Evolutionary conservation across 2,888 invertebrate species (phyloP).

Genomic region (Polydrusus cervinus): DNA sequence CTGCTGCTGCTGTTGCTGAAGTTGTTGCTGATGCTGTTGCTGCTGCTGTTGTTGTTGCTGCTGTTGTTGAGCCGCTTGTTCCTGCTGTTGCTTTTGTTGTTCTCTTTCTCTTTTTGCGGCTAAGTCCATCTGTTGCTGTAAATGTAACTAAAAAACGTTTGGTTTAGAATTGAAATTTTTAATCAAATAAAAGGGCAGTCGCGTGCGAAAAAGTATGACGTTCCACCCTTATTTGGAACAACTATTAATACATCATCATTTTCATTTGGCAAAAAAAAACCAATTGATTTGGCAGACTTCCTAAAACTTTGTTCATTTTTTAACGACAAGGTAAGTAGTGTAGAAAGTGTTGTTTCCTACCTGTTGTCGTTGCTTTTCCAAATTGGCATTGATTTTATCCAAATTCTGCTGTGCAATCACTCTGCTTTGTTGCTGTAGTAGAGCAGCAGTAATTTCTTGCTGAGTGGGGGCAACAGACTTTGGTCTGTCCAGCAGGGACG

Average conservation of each 20-base stretch:
- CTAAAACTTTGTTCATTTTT: too few species aligned
- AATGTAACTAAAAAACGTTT: constrained; percentile 64
- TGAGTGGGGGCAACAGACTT: constrained; percentile 74
- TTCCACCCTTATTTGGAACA: too few species aligned
- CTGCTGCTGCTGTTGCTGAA: constrained; percentile 65
- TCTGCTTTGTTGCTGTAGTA: constrained; percentile 80
- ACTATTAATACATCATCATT: too few species aligned
- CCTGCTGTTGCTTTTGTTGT: constrained; percentile 66
- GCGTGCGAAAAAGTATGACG: too few species aligned
- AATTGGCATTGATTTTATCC: constrained; percentile 75
- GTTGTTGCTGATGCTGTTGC: constrained; percentile 66
- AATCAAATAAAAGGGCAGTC: too few species aligned
- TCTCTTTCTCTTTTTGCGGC: constrained; percentile 65
- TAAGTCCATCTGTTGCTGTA: constrained; percentile 66
- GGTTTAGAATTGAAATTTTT: too few species aligned
- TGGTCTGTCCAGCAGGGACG: constrained; percentile 66
- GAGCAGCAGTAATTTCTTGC: constrained; percentile 77
- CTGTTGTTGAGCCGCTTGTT: constrained; percentile 66
- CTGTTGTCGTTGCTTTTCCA: constrained; percentile 75
- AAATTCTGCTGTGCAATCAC: constrained; percentile 76
- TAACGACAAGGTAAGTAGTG: too few species aligned
- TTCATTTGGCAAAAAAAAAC: too few species aligned
- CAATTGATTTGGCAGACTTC: too few species aligned
- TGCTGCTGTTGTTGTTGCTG: constrained; percentile 66
- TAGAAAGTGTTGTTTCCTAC: not conserved